Evolutionary conservation across 1,140 invertebrate genomes (phyloP), one percentile per base, ranked within the genome.

Genomic region (Drosophila pectinifera): DNA sequence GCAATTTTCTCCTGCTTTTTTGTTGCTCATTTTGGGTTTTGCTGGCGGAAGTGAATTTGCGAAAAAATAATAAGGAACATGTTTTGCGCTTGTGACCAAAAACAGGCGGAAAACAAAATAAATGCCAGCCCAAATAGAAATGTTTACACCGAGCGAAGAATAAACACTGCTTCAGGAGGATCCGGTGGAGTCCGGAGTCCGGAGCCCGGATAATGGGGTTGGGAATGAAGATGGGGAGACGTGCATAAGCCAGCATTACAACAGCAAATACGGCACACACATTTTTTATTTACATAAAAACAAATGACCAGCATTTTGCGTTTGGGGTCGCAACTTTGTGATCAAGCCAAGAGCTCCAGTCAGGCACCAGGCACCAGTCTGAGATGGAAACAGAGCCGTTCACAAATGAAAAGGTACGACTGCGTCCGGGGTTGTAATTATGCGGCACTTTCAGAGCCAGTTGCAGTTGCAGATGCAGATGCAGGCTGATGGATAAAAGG

Each of bases 281-380:
- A 34, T 31, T 31, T 36, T 88, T 73, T 79, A 86, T 86, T 86
- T 86, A 86, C 83, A 86, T 86, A 86, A 89, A 86, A 86, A 86
- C 83, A 89, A 86, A 89, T 86, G 83, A 86, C 83, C 83, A 86
- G 83, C 83, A 86, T 88, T 83, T 86, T 88, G 75, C 79, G 72
- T 61, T 68, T 42, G 64, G 62, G 42, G 43, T 61, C 68, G 46
- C 39, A 28, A 43, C 55, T 54, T 53, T 54, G 55, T 39, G 67
- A 59, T 59, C 43, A 41, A 68, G 49, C 10, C 46, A 26, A 38
- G 59, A 22, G 43, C 56, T n/a, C n/a, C n/a, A n/a, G n/a, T n/a
- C 55, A 55, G 45, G 57, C 65, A 65, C 59, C n/a, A n/a, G n/a
- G n/a, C n/a, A n/a, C 59, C 41, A 76, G 56, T 36, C 49, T 2